Percentiles rank a stretch among this genome's conserved stretches.
These are phyloP conservation scores for Podabrus alpinus DNA, from an alignment of 2,888 invertebrate species.

Conservation along the genomic window DNA sequence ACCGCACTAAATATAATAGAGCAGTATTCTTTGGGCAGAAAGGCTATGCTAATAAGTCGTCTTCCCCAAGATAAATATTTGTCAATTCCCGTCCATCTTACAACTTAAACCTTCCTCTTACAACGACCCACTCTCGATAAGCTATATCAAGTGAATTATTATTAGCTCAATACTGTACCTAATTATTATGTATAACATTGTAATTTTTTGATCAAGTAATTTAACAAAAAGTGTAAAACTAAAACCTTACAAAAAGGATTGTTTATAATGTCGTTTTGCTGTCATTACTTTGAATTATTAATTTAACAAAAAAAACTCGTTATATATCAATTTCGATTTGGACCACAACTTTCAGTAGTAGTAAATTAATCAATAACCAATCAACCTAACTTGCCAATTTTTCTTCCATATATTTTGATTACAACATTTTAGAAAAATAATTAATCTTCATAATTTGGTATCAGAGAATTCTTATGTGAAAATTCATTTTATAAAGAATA, in stretches of 20 bases:
- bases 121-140: no score
- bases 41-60: no score
- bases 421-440: neutral
- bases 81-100: no score
- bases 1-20: no score
- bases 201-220: no score
- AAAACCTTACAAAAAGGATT: neutral
- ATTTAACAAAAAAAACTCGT: neutral
- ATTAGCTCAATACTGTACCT: no score
- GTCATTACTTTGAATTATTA: neutral
- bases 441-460: neutral
- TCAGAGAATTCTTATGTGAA: neutral
- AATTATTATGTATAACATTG: no score
- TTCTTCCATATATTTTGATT: neutral
- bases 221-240: neutral
- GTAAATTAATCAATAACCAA: neutral
- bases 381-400: neutral
- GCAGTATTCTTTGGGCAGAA: no score
- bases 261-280: neutral
- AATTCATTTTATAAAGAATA: neutral
- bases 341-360: neutral
- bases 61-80: no score
- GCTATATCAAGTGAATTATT: no score
- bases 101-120: no score
- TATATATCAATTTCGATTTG: neutral